Base-by-base conservation (phyloP, 53 echinoderm and acorn worm genomes). In the Zoroaster sp. region DNA sequence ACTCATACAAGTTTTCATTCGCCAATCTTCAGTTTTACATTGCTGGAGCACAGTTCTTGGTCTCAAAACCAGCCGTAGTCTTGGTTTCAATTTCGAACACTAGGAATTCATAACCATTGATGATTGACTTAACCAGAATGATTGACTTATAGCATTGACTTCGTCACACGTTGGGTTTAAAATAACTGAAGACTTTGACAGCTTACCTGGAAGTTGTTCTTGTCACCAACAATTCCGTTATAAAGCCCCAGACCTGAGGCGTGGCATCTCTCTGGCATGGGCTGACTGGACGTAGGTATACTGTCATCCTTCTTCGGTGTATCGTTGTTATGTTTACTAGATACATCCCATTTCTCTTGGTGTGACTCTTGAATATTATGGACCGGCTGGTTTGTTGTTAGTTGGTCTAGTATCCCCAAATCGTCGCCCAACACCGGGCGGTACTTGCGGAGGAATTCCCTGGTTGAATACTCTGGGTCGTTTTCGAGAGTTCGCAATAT, bases 201-300 rank as follows among this genome's bases (percentile, higher is more conserved):
- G 72, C 97, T 87, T 53, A 99, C 99, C 96, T 99, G 99, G 54
- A 99, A 99, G 51, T 99, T 99, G 73, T 99, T 99, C 83, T 99
- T 99, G 3, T 66, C 86, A 36, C 94, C 94, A 3, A 99, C 99
- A 0, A 78, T 80, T 51, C 99, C 99, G 40, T 89, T 72, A 13
- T 78, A 89, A 3, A 99, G 66, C 1, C 99, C 99, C 21, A 88
- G 88, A 0, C 99, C 99, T 53, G 78, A 92, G 5, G 94, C 99
- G 3, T 78, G 93, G 75, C 99, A 99, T 31, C 87, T 87, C 3
- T 88, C 78, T 21, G 95, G 90, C 4, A 89, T 73, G 8, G 90
- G 89, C 32, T 55, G 81, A 30, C 79, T 66, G 21, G 35, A 31
- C 36, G 87, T 33, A 4, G 68, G 28, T 35, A 86, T 17, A 17